Evolutionary conservation across 2,888 invertebrate species (phyloP), one percentile per base, ranked within the genome.

Genomic region (Drosophila algonquin): DNA sequence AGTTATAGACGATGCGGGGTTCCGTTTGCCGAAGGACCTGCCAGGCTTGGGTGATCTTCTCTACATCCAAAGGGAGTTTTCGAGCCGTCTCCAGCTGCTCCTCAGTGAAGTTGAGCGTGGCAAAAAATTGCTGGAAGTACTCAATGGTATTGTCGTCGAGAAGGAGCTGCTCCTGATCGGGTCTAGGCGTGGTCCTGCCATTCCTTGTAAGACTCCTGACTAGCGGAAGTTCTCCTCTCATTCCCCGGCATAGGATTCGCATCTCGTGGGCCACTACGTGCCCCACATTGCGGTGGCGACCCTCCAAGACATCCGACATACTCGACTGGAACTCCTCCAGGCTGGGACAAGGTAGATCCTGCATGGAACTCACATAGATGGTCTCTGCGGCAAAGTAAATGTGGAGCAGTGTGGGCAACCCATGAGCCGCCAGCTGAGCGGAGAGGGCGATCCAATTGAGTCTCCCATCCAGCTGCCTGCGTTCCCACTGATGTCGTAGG

Each of bases 361-460:
- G 75, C 10, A 88, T 72, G 1, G 90, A 86, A 16, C 84, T 81
- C 50, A 91, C 75, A 56, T 88, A 91, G 16, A 91, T 86, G 1
- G 91, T 87, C 5, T 80, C 70, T 48, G 86, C 64, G 2, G 90
- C 91, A 69, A 91, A 91, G 74, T 90, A 91, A 7, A 91, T 75
- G 5, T 90, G 70, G 53, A 91, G 32, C 35, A 91, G 77, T 0
- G 80, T 88, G 46, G 88, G 80, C 10, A 91, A 27, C 0, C 91
- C 91, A 12, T 89, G 85, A 3, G 90, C 87, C 9, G 84, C 87
- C 48, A 91, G 73, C 58, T 86, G 79, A 5, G 90, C 91, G 0
- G 90, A 80, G 27, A 91, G 58, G 0, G 76, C 63, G 1, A 87
- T 75, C 91, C 91, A 91, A 60, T 78, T 81, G 4, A 89, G 76